These are phyloP conservation scores for Drosophila paranaensis DNA, from an alignment of 2,888 invertebrate species.

Conservation along the genomic window DNA sequence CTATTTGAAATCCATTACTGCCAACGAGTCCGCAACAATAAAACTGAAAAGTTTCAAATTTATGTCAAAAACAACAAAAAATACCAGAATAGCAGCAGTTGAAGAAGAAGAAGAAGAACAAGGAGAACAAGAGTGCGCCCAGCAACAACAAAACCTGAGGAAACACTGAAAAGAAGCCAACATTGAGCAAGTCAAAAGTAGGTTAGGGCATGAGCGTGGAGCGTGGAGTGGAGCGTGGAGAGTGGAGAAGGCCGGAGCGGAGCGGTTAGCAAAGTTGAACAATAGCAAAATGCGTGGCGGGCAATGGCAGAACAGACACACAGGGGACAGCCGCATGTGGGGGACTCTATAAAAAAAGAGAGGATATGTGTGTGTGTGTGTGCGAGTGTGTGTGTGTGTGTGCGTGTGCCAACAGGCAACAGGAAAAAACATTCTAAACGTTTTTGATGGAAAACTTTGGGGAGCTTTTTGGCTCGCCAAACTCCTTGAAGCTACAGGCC, in stretches of 20 bases:
- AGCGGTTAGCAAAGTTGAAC: constrained; percentile 61
- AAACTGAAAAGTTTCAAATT: constrained; percentile 80
- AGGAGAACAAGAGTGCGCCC: constrained; percentile 34
- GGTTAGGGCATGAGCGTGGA: constrained; percentile 49
- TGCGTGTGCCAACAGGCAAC: constrained; percentile 64
- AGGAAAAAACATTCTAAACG: constrained; percentile 73
- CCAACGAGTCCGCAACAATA: constrained; percentile 78
- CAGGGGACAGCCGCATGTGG: constrained; percentile 42
- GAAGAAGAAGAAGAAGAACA: constrained; percentile 33
- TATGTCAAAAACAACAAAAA: constrained; percentile 64
- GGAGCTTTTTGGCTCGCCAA: constrained; percentile 59
- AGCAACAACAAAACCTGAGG: constrained; percentile 34
- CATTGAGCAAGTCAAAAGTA: constrained; percentile 72
- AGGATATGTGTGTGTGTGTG: background rate
- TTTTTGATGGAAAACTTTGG: constrained; percentile 70
- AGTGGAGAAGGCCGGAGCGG: background rate
- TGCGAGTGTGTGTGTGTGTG: constrained; percentile 39
- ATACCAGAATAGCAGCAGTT: constrained; percentile 20
- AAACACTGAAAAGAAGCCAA: constrained; percentile 68
- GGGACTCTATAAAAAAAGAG: constrained; percentile 43
- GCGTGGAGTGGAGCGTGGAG: background rate
- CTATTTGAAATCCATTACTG: constrained; percentile 80
- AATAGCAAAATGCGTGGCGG: constrained; percentile 69
- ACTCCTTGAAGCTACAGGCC: constrained; percentile 57
- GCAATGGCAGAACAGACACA: constrained; percentile 40